Evolutionary conservation across 2,797 vertebrate genomes (phyloP).

Genomic region (Galaxias olidus): DNA sequence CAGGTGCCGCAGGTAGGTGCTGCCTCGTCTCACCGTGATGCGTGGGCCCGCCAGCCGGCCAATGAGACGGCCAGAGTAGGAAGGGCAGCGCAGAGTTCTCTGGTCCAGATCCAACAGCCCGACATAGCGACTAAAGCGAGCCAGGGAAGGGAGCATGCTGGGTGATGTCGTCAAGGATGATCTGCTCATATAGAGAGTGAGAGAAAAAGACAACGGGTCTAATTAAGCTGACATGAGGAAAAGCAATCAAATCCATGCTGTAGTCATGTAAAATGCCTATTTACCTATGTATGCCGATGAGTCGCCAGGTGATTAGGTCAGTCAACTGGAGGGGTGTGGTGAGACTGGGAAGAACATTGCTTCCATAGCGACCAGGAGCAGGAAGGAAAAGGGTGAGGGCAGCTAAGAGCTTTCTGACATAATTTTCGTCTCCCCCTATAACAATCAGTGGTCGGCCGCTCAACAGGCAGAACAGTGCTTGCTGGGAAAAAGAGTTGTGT

Average conservation of each 20-base stretch:
- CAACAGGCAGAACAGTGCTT: constrained; percentile 89
- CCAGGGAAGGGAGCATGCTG: constrained; percentile 75
- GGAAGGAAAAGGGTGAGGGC: constrained; percentile 91
- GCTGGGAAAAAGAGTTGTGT: constrained; percentile 90
- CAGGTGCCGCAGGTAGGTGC: constrained; percentile 89
- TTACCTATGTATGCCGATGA: constrained; percentile 89
- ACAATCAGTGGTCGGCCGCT: constrained; percentile 90
- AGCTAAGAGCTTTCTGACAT: constrained; percentile 81
- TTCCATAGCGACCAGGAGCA: constrained; percentile 63
- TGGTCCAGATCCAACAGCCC: constrained; percentile 87
- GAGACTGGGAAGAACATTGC: constrained; percentile 58
- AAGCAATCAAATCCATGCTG: neutral
- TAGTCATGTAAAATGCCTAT: too few relatives aligned
- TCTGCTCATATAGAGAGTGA: constrained; percentile 55
- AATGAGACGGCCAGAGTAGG: constrained; percentile 84
- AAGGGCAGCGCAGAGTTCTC: constrained; percentile 83
- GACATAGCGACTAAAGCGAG: constrained; percentile 85
- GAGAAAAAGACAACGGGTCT: neutral
- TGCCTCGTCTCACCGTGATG: constrained; percentile 81
- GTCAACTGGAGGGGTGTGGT: constrained; percentile 79
- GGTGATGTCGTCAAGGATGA: constrained; percentile 65
- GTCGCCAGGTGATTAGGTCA: constrained; percentile 90
- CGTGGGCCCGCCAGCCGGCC: constrained; percentile 80
- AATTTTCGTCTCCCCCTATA: constrained; percentile 82
- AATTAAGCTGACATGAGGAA: too few relatives aligned